Percentiles rank a stretch among this genome's conserved stretches.
Evolutionary conservation across 53 echinoderm and acorn worm genomes (phyloP).

Genomic region (Luidia sarsii): DNA sequence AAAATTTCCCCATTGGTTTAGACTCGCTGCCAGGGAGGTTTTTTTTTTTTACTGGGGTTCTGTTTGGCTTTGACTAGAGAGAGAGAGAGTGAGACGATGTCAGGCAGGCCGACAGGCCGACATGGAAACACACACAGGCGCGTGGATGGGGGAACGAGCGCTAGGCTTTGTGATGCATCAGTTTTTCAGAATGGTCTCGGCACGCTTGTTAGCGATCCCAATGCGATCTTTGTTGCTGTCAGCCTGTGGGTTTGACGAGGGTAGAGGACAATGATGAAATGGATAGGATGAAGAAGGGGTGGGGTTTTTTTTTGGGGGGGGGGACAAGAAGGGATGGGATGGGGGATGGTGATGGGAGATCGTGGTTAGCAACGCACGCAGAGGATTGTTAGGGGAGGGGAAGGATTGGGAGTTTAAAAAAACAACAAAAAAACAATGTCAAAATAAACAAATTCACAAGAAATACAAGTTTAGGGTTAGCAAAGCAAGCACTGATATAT

Average conservation of each 20-base stretch:
- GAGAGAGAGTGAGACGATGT: too few species aligned
- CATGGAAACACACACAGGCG: constrained; percentile 41
- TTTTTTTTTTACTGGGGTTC: too few species aligned
- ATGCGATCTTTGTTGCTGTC: constrained; percentile 83
- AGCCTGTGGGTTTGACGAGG: constrained; percentile 62
- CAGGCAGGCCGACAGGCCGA: constrained; percentile 40
- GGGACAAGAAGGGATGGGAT: background rate
- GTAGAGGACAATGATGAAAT: constrained; percentile 10
- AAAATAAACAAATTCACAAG: constrained; percentile 5
- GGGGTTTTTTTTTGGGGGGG: background rate
- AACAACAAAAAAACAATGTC: too few species aligned
- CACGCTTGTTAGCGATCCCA: constrained; percentile 87
- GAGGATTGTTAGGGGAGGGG: constrained; percentile 8
- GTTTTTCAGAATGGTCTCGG: constrained; percentile 84
- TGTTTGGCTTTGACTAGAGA: too few species aligned
- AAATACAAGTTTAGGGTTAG: too few species aligned
- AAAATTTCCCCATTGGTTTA: too few species aligned
- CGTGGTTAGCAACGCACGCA: constrained; percentile 27
- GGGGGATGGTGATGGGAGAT: background rate
- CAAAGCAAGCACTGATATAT: too few species aligned
- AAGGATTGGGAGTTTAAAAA: too few species aligned
- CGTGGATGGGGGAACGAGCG: constrained; percentile 17
- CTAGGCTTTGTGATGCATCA: constrained; percentile 49
- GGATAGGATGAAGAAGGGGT: too few species aligned
- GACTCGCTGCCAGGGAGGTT: too few species aligned